These are phyloP conservation scores for Scomber scombrus DNA, from an alignment of 2,113 vertebrate species.

Conservation along the genomic window DNA sequence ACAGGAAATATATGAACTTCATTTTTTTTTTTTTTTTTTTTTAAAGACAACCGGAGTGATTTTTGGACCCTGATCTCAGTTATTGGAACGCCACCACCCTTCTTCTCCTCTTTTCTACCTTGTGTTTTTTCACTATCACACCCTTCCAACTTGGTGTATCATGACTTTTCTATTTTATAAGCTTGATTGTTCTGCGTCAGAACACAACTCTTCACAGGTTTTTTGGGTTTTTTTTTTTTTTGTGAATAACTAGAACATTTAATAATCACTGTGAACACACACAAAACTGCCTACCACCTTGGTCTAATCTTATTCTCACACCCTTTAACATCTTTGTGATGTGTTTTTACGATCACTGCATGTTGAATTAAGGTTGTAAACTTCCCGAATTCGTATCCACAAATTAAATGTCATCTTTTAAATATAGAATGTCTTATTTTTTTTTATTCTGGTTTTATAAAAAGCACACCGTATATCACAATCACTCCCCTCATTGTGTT, in stretches of 20 bases:
- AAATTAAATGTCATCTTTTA: conserved; percentile 81
- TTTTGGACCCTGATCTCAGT: conserved; percentile 5
- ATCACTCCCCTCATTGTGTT: not conserved
- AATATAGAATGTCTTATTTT: conserved; percentile 44
- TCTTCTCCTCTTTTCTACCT: conserved; percentile 51
- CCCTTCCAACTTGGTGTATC: conserved; percentile 33
- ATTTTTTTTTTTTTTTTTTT: not conserved
- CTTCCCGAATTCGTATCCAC: conserved; percentile 80
- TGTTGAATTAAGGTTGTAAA: conserved; percentile 82
- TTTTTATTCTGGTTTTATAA: not conserved
- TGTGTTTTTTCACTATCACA: conserved; percentile 33
- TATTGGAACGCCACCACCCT: conserved; percentile 23
- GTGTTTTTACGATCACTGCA: conserved; percentile 80
- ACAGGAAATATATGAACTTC: not conserved
- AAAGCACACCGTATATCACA: not conserved
- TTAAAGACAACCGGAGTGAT: conserved; percentile 3
- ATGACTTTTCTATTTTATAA: conserved; percentile 44
- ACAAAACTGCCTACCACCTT: conserved; percentile 38
- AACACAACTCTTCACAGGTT: conserved; percentile 66
- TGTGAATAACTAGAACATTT: conserved; percentile 44
- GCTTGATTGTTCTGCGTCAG: conserved; percentile 81
- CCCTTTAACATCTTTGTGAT: conserved; percentile 66
- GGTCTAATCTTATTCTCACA: conserved; percentile 53
- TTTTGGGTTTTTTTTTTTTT: conserved; percentile 17
- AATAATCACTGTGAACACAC: conserved; percentile 79